Percentiles rank a stretch among this genome's conserved stretches.
Conservation (phyloP, 2,797 vertebrate species). For the Rhinatrema bivittatum region DNA sequence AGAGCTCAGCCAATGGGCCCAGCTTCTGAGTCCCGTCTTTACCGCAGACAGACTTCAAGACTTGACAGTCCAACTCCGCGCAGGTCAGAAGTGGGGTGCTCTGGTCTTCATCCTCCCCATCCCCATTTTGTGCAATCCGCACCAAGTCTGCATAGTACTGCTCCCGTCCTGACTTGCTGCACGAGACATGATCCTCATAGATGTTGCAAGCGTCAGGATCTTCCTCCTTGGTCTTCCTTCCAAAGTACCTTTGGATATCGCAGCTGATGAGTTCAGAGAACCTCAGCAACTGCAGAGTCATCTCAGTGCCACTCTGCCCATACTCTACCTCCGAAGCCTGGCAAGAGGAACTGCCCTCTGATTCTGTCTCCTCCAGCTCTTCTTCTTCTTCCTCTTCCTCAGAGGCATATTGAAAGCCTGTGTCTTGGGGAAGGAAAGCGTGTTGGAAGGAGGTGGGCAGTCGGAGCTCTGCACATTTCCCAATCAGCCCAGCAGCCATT, state of each 20-base stretch:
- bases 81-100: neutral
- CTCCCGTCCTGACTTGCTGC: constrained; percentile 39
- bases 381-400: constrained; percentile 49
- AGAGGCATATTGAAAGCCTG: constrained; percentile 50
- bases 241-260: constrained; percentile 88
- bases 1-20: constrained; percentile 86
- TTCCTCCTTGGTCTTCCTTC: constrained; percentile 49
- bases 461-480: constrained; percentile 55
- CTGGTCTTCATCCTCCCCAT: constrained; percentile 16
- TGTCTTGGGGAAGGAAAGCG: constrained; percentile 23
- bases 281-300: constrained; percentile 72
- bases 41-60: constrained; percentile 1
- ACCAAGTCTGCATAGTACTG: constrained; percentile 65
- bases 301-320: constrained; percentile 34
- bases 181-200: constrained; percentile 41
- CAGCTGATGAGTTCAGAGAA: constrained; percentile 85
- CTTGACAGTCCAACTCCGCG: constrained; percentile 5
- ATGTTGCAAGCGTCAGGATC: constrained; percentile 43
- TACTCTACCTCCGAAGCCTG: constrained; percentile 11
- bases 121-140: constrained; percentile 37
- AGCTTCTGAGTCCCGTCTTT: constrained; percentile 30
- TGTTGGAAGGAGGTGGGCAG: constrained; percentile 42
- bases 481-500: constrained; percentile 81
- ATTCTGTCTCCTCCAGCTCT: constrained; percentile 41
- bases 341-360: constrained; percentile 13